A percentile compares a stretch with the other conserved stretches of the same genome.
These are phyloP conservation scores for Hoplias malabaricus DNA, from an alignment of 2,113 vertebrate species.

Conservation along the genomic window DNA sequence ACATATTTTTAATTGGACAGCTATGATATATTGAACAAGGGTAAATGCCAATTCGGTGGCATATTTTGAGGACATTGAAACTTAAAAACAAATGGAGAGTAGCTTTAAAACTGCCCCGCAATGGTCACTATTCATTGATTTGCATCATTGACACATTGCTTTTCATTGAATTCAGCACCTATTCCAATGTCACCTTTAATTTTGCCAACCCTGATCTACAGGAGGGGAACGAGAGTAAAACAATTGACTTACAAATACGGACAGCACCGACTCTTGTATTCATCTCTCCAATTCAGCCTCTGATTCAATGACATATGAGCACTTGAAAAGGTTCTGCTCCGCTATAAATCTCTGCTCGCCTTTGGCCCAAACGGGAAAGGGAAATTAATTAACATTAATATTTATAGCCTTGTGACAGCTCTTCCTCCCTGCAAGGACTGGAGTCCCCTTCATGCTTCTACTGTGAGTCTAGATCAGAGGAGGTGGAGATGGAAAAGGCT, in stretches of 20 bases:
- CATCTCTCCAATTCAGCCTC: slow-evolving; percentile 3
- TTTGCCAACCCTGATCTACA: too few species aligned
- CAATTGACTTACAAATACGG: slow-evolving; percentile 23
- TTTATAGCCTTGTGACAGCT: slow-evolving; percentile 13
- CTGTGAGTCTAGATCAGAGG: not conserved
- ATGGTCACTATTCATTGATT: too few species aligned
- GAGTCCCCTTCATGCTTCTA: not conserved
- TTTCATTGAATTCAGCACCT: too few species aligned
- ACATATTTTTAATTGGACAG: too few species aligned
- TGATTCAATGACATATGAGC: slow-evolving; percentile 37
- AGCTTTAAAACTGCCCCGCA: too few species aligned
- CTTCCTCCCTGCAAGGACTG: slow-evolving; percentile 1
- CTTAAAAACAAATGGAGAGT: too few species aligned
- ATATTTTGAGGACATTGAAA: too few species aligned
- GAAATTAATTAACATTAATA: slow-evolving; percentile 49
- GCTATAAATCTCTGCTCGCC: slow-evolving; percentile 23
- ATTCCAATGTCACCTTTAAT: too few species aligned
- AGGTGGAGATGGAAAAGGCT: not conserved
- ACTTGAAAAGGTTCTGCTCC: slow-evolving; percentile 16
- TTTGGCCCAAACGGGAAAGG: slow-evolving; percentile 7
- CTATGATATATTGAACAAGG: too few species aligned
- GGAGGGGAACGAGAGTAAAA: too few species aligned
- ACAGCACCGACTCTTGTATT: not conserved
- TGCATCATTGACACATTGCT: too few species aligned
- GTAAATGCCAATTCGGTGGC: too few species aligned